phyloP scores from a whole-genome alignment of 1,140 invertebrate genomes.

The Megathymus violae region DNA sequence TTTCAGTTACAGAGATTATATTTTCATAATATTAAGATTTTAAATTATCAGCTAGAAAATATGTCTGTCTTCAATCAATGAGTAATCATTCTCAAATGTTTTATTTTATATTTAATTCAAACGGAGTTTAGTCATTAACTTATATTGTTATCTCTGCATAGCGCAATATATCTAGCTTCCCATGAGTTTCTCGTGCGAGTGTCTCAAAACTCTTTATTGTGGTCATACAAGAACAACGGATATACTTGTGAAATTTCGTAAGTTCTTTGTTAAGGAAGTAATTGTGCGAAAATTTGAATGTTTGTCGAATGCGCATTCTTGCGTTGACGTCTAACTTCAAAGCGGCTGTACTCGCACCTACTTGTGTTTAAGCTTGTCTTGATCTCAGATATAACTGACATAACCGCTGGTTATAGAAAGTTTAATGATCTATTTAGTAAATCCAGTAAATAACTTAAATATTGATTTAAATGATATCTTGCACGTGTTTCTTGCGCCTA shows the following conservation, averaged over 20 bases:
- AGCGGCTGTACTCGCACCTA: slow-evolving; percentile 35
- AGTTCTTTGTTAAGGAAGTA: slow-evolving; percentile 79
- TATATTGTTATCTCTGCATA: slow-evolving; percentile 28
- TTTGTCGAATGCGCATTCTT: slow-evolving; percentile 51
- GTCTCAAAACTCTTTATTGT: slow-evolving; percentile 45
- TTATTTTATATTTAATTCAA: background rate
- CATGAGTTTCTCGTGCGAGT: slow-evolving; percentile 47
- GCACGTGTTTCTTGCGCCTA: too few relatives aligned
- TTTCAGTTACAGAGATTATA: background rate
- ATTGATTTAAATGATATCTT: background rate
- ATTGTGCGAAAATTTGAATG: slow-evolving; percentile 65
- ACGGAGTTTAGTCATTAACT: slow-evolving; percentile 10
- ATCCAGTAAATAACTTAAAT: background rate
- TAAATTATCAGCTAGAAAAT: too few relatives aligned
- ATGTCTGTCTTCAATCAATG: too few relatives aligned
- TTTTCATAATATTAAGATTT: too few relatives aligned
- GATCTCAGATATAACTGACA: slow-evolving; percentile 10
- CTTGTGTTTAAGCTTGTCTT: slow-evolving; percentile 18
- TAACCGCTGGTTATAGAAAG: slow-evolving; percentile 19
- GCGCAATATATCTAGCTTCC: slow-evolving; percentile 38
- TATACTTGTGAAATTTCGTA: slow-evolving; percentile 69
- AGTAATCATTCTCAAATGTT: background rate
- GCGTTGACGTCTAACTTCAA: slow-evolving; percentile 38
- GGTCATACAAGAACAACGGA: slow-evolving; percentile 43
- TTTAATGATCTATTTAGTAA: background rate